Evolutionary conservation across 1,140 invertebrate genomes (phyloP), one percentile per base, ranked within the genome.

Genomic region (Drosophila setifemur): DNA sequence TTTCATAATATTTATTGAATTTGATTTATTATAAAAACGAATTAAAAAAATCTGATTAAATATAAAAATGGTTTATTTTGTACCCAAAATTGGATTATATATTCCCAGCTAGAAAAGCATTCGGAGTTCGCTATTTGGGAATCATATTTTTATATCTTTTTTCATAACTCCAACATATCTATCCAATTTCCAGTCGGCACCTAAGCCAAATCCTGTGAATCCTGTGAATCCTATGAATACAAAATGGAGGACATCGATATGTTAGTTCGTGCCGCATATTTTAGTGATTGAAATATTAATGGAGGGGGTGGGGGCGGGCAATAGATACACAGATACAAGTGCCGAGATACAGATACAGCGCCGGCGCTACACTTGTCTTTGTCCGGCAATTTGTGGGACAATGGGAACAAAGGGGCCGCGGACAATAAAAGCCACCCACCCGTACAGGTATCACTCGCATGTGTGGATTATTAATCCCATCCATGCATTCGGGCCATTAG

Each of bases 351-450:
- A 55, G 23, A 11, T 29, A 29, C 12, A 83, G 79, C 78, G 78
- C 78, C 78, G 78, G 78, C 78, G 78, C 79, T 85, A 85, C 39
- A 63, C 44, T 33, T 37, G 11, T 39, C 73, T 74, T 85, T 85
- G 79, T 85, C 79, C 57, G 44, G 66, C 66, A 85, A 86, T 86
- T 85, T 66, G 25, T 6, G 29, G 26, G 44, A 85, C 79, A 83
- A 83, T 85, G 75, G 31, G 23, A 29, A 43, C 37, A 68, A 69
- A 35, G 49, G 53, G 49, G 40, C 61, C 57, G 70, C 49, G 53
- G 40, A 86, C 67, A 86, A 86, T 78, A 83, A 83, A 83, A 83
- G 79, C 79, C 79, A 85, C 42, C 57, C 21, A 48, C 26, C 31
- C 35, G 39, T 9, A 33, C 35, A 57, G 42, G 18, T 21, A 31